Percentiles rank a stretch among this genome's conserved stretches.
Evolutionary conservation across 1,140 invertebrate species (phyloP).

Genomic region (Euwallacea fornicatus): DNA sequence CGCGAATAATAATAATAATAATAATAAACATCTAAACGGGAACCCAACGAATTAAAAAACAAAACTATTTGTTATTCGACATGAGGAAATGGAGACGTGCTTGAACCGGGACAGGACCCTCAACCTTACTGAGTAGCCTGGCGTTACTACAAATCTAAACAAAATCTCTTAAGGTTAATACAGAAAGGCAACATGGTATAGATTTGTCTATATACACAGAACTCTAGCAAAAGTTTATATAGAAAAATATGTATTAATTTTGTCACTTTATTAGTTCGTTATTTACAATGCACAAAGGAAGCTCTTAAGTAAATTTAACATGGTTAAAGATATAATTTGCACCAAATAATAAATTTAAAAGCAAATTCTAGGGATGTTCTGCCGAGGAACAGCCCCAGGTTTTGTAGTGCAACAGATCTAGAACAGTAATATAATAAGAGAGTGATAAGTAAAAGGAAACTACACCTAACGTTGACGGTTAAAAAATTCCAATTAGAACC

Average conservation of each 20-base stretch:
- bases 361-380: not conserved
- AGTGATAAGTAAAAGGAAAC: too few relatives aligned
- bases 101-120: conserved; percentile 6
- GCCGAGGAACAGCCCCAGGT: too few relatives aligned
- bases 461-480: not conserved
- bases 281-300: not conserved
- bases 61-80: conserved; percentile 4
- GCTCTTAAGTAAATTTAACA: conserved; percentile 9
- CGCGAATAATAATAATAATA: not conserved
- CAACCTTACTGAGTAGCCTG: conserved; percentile 18
- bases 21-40: conserved; percentile 12
- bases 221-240: conserved; percentile 24
- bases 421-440: too few relatives aligned
- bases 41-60: not conserved
- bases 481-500: not conserved
- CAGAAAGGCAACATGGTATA: conserved; percentile 42
- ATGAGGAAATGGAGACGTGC: conserved; percentile 10
- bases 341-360: not conserved
- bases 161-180: conserved; percentile 38
- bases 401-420: too few relatives aligned
- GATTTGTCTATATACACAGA: conserved; percentile 36
- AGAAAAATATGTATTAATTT: conserved; percentile 34
- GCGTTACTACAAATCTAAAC: conserved; percentile 25
- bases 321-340: not conserved
- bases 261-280: conserved; percentile 9